These are phyloP conservation scores for Crotalus tigris DNA, from an alignment of 2,113 vertebrate species.

Conservation along the genomic window DNA sequence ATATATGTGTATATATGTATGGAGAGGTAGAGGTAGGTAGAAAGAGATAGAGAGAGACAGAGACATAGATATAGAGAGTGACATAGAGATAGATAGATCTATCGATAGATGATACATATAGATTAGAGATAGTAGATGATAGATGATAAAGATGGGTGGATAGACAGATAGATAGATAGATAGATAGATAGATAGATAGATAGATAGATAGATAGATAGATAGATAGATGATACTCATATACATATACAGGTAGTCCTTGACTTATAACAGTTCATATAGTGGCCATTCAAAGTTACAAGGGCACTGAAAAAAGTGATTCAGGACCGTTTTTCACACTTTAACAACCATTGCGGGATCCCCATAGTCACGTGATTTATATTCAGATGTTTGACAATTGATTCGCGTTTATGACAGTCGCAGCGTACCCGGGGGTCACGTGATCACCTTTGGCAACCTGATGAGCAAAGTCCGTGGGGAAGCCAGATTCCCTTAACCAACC, in stretches of 20 bases:
- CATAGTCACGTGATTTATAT: neutral
- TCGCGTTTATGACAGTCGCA: neutral
- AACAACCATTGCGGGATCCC: fast-evolving
- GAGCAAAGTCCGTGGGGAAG: neutral
- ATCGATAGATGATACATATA: no score
- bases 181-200: no score
- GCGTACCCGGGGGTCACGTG: neutral
- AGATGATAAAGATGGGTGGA: no score
- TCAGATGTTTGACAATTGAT: neutral
- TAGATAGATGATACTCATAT: no score
- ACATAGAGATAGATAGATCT: no score
- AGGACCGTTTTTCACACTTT: neutral
- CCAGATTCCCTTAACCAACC: neutral
- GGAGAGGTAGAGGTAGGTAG: no score
- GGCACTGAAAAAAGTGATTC: neutral
- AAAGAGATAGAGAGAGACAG: no score
- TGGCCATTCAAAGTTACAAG: neutral
- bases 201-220: no score
- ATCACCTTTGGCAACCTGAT: neutral
- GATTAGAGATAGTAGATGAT: no score
- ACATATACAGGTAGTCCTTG: neutral
- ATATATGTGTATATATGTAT: no score
- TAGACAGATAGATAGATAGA: fast-evolving
- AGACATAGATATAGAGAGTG: no score
- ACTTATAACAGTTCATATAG: neutral